Percentiles rank a stretch among this genome's conserved stretches.
phyloP scores from a whole-genome alignment of 2,888 invertebrate species.

The Sabatieria punctata region DNA sequence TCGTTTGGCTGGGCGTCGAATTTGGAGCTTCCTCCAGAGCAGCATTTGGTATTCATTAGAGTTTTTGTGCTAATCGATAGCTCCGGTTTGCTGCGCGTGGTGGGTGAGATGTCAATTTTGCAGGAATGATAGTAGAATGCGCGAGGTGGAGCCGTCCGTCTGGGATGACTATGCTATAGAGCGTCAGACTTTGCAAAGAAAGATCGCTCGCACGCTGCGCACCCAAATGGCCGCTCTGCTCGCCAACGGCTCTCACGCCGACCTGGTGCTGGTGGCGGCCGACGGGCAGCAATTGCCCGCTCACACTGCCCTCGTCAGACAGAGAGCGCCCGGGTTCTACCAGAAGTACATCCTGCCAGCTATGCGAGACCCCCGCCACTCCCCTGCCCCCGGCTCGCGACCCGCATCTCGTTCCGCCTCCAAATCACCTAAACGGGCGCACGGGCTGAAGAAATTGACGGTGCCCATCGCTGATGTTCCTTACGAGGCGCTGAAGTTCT shows the following conservation, averaged over 20 bases:
- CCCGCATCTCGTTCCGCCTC: too few species aligned
- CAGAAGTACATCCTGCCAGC: background rate
- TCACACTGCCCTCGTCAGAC: background rate
- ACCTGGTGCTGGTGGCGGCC: background rate
- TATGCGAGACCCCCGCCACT: background rate
- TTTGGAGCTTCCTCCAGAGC: too few species aligned
- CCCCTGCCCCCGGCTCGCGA: background rate
- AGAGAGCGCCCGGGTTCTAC: background rate
- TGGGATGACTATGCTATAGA: background rate
- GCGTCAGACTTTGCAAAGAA: background rate
- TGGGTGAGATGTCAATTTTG: too few species aligned
- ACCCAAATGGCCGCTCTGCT: background rate
- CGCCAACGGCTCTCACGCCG: background rate
- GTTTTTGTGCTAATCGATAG: too few species aligned
- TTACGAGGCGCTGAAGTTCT: constrained; percentile 13
- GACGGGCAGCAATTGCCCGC: background rate
- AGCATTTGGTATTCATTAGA: too few species aligned
- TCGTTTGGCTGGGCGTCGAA: too few species aligned
- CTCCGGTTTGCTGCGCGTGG: too few species aligned
- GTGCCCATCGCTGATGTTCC: background rate
- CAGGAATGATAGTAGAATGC: background rate
- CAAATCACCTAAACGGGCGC: too few species aligned
- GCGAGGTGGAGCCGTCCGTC: background rate
- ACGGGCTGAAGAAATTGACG: too few species aligned
- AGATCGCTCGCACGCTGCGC: background rate